phyloP scores from a whole-genome alignment of 2,888 invertebrate genomes.

The Clivina fossor region DNA sequence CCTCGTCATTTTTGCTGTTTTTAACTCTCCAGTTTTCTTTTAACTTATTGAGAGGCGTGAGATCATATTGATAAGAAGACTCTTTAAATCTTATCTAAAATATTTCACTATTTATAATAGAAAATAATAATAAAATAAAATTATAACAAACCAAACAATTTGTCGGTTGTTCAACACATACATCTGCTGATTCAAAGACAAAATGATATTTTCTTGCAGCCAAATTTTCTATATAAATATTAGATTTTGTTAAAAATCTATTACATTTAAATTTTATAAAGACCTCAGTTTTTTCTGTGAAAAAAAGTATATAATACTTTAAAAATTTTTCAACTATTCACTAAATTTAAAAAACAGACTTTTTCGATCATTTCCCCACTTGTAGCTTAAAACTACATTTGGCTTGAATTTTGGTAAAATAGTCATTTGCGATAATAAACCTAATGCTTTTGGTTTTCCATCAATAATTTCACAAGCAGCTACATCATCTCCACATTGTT shows the following conservation, averaged over 20 bases:
- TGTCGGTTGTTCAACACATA: constrained; percentile 1
- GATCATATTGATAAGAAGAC: neutral
- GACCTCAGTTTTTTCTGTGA: neutral
- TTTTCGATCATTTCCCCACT: neutral
- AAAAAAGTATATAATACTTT: constrained; percentile 1
- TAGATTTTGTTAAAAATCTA: neutral
- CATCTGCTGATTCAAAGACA: constrained; percentile 3
- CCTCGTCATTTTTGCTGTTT: neutral
- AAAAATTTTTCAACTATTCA: neutral
- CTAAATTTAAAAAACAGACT: neutral
- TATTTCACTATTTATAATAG: neutral
- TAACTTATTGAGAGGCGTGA: neutral
- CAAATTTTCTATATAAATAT: neutral
- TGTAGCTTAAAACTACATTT: constrained; percentile 7
- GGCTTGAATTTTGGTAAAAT: constrained; percentile 5
- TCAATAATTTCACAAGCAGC: constrained; percentile 14
- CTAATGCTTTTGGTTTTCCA: neutral
- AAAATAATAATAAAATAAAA: neutral
- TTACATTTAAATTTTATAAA: constrained; percentile 16
- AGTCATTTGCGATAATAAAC: neutral
- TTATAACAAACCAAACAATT: constrained; percentile 5
- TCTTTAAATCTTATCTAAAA: constrained; percentile 1
- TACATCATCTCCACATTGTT: constrained; percentile 12
- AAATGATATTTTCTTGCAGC: constrained; percentile 7
- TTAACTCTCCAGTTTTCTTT: neutral